These are phyloP conservation scores for Sminthurides aquaticus DNA, from an alignment of 2,888 invertebrate genomes.

Conservation along the genomic window DNA sequence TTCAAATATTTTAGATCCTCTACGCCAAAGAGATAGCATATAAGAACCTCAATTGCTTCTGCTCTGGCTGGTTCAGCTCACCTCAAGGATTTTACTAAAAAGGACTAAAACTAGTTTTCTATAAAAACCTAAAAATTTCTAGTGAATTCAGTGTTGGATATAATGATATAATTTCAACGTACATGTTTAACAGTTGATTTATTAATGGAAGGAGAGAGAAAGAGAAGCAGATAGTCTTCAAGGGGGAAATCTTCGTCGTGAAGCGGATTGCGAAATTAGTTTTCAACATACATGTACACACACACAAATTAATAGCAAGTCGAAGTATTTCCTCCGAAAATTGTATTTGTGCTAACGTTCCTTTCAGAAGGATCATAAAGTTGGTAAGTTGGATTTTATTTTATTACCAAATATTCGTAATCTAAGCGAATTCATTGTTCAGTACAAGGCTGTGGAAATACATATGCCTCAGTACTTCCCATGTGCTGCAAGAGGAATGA, in stretches of 20 bases:
- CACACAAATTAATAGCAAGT: background rate
- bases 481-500: background rate
- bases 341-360: background rate
- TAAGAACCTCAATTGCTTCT: too few species aligned
- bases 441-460: too few species aligned
- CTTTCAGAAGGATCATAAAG: background rate
- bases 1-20: too few species aligned
- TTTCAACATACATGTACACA: background rate
- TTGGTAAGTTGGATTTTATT: background rate
- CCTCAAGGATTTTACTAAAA: too few species aligned
- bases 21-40: too few species aligned
- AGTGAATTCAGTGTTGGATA: too few species aligned
- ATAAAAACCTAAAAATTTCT: too few species aligned
- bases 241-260: background rate
- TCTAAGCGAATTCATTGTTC: too few species aligned
- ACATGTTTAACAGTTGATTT: background rate
- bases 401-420: too few species aligned
- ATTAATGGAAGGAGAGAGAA: background rate
- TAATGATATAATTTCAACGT: too few species aligned
- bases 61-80: too few species aligned
- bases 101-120: too few species aligned
- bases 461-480: background rate
- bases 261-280: background rate
- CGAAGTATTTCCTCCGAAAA: background rate
- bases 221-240: background rate